Conservation (phyloP, 2,797 vertebrate species). For the Gymnopithys bicolor region DNA sequence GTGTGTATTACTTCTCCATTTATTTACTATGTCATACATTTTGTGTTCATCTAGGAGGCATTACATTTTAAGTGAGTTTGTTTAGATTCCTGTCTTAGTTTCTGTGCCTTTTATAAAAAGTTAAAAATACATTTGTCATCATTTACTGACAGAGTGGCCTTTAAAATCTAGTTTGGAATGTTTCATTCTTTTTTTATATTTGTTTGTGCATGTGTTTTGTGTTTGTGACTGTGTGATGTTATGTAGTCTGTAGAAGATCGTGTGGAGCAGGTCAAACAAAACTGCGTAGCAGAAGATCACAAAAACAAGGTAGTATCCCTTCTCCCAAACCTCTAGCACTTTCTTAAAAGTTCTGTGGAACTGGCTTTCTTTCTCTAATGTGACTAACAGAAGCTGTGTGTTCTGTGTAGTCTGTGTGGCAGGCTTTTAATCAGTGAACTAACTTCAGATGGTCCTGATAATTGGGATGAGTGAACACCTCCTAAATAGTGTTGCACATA, state of each 20-base stretch:
- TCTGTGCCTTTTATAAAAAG: slow-evolving; percentile 60
- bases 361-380: slow-evolving; percentile 62
- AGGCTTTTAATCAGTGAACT: slow-evolving; percentile 39
- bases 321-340: slow-evolving; percentile 74
- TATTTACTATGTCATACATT: slow-evolving; percentile 56
- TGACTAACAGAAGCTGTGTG: slow-evolving; percentile 62
- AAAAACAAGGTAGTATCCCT: slow-evolving; percentile 92
- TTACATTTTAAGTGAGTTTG: slow-evolving; percentile 57
- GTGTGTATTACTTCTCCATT: slow-evolving; percentile 49
- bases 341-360: slow-evolving; percentile 67
- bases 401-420: slow-evolving; percentile 49
- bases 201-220: slow-evolving; percentile 93
- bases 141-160: slow-evolving; percentile 69
- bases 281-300: slow-evolving; percentile 91
- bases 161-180: slow-evolving; percentile 74
- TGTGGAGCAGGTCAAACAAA: slow-evolving; percentile 92
- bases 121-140: slow-evolving; percentile 67
- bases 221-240: slow-evolving; percentile 87
- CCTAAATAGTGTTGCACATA: slow-evolving; percentile 19
- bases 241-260: slow-evolving; percentile 97
- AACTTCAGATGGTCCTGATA: slow-evolving; percentile 29
- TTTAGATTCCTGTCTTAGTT: slow-evolving; percentile 64
- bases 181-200: slow-evolving; percentile 84
- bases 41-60: slow-evolving; percentile 51
- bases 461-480: slow-evolving; percentile 46